A percentile compares a stretch with the other conserved stretches of the same genome.
phyloP scores from a whole-genome alignment of 2,888 invertebrate genomes.

The Tipula helvola region DNA sequence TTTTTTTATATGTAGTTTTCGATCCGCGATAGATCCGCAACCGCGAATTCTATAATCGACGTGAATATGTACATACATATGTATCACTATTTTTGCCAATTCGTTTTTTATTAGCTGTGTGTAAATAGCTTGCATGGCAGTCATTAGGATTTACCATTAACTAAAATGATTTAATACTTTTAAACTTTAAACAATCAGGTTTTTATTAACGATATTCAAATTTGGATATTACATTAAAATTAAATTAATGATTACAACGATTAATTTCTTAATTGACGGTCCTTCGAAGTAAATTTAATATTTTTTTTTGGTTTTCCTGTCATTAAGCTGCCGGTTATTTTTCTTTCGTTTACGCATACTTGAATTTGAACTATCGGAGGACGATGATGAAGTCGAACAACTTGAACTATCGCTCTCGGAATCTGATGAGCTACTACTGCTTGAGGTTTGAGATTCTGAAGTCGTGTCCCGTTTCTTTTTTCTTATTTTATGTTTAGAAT shows the following conservation, averaged over 20 bases:
- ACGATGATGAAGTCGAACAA: neutral
- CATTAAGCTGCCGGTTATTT: neutral
- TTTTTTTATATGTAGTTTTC: no score
- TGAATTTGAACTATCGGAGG: neutral
- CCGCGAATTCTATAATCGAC: no score
- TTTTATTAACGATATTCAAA: no score
- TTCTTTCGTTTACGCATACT: neutral
- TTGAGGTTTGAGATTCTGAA: neutral
- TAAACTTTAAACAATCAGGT: no score
- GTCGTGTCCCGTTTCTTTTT: neutral
- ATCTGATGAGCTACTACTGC: neutral
- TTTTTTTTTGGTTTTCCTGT: neutral
- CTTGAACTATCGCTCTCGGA: neutral
- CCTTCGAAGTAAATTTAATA: neutral
- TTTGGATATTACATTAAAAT: no score
- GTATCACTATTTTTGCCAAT: no score
- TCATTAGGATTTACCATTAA: no score
- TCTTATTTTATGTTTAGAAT: conserved; percentile 13
- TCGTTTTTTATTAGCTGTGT: no score
- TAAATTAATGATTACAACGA: neutral
- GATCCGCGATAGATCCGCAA: no score
- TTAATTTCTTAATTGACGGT: neutral
- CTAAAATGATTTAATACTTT: no score
- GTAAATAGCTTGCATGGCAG: no score
- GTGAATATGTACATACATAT: no score